A percentile compares a stretch with the other conserved stretches of the same genome.
Conservation (phyloP, 2,797 vertebrate species). For the Pipistrellus pipistrellus region DNA sequence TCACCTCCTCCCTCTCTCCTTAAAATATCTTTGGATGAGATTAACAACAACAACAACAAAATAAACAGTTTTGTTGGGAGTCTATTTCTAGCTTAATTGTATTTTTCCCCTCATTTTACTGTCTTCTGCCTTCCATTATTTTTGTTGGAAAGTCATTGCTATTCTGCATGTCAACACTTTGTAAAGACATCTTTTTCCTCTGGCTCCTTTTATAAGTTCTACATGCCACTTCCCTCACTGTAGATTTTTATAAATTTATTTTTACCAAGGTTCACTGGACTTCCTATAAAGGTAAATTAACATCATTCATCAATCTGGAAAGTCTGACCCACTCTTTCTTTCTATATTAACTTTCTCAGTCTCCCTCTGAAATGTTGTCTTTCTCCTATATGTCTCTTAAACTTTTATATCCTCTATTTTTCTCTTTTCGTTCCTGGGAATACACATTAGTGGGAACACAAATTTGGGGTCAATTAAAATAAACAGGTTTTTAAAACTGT, state of each 20-base stretch:
- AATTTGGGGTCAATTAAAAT: neutral
- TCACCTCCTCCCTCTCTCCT: too few species aligned
- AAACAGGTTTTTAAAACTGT: neutral
- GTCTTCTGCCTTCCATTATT: neutral
- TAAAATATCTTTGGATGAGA: too few species aligned
- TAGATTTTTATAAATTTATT: neutral
- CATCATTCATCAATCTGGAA: neutral
- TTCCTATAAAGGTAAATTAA: conserved; percentile 3
- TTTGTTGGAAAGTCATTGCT: neutral
- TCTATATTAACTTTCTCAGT: neutral
- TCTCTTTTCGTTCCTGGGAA: neutral
- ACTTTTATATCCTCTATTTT: neutral
- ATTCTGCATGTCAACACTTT: neutral
- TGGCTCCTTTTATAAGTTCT: neutral
- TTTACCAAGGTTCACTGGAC: neutral
- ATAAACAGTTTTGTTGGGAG: neutral
- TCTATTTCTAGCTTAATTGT: neutral
- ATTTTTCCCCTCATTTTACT: neutral
- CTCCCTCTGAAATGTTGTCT: neutral
- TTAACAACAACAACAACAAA: too few species aligned
- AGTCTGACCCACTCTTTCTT: neutral
- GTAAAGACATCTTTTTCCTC: neutral
- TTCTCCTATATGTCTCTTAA: neutral
- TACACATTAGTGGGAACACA: neutral
- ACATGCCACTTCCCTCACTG: neutral